Conservation (phyloP, 1,140 invertebrate species). For the Drosophila repleta region DNA sequence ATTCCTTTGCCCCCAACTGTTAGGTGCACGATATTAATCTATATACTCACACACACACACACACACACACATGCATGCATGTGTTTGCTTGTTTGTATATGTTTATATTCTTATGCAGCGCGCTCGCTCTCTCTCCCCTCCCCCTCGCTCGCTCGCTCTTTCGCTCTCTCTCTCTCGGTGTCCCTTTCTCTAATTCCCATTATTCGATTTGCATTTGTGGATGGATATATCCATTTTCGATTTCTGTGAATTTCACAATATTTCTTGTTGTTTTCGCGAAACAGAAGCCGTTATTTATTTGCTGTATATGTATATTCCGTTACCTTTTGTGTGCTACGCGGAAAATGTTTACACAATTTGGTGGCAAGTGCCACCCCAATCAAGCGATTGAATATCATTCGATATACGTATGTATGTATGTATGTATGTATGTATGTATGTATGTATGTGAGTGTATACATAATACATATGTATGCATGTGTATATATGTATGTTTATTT, state of each 20-base stretch:
- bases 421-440: too few species aligned
- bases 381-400: constrained; percentile 29
- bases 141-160: too few species aligned
- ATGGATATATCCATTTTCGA: constrained; percentile 36
- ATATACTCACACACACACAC: neutral
- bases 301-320: constrained; percentile 14
- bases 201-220: constrained; percentile 9
- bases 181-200: neutral
- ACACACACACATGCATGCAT: neutral
- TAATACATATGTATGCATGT: neutral
- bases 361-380: constrained; percentile 11
- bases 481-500: too few species aligned
- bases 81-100: neutral
- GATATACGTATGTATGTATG: neutral
- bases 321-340: constrained; percentile 17
- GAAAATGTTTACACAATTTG: constrained; percentile 47
- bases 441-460: too few species aligned
- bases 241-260: constrained; percentile 17
- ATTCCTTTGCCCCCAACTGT: constrained; percentile 18
- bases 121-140: too few species aligned
- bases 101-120: neutral
- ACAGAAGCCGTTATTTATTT: constrained; percentile 9
- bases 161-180: neutral
- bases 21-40: neutral
- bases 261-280: constrained; percentile 28